Evolutionary conservation across 1,140 invertebrate genomes (phyloP), one percentile per base, ranked within the genome.

Genomic region (Zeugodacus cucurbitae): DNA sequence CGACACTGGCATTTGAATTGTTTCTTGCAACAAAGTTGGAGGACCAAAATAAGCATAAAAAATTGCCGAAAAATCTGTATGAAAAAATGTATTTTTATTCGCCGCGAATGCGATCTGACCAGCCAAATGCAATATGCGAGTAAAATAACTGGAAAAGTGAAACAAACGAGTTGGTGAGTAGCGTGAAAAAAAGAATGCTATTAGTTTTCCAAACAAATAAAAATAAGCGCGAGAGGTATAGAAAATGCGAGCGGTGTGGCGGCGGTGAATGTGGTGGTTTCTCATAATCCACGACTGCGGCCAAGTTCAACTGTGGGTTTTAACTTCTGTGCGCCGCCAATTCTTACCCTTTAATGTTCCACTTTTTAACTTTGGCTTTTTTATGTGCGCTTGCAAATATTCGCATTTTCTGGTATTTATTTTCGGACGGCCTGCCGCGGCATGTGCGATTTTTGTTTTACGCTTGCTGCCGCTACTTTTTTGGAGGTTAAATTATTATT

Each of bases 361-460:
- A 41, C 70, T 41, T 74, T 74, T 41, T 74, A 74, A 74, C 34
- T 37, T 74, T 74, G 8, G 22, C 22, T 37, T 74, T 74, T 37
- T 41, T 22, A 41, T 17, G 48, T 41, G 22, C 34, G 29, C 17
- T 10, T 74, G 32, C 17, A 74, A 44, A 74, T 74, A 44, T 44
- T n/a, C 70, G 22, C 34, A 41, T 41, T 41, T 70, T 74, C 34
- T 74, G 70, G 32, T 74, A 74, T 74, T 74, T 74, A 74, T 74
- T 74, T 74, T 74, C n/a, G 20, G 37, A 4, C 37, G 32, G 32
- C 70, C 37, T 74, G 70, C 34, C 70, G 37, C 11, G 8, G 70
- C 70, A 44, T 44, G 37, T 74, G 32, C 34, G n/a, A 44, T n/a
- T 44, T 74, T n/a, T 74, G 20, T 41, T 74, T 41, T 74, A 29